Conservation (phyloP, 2,113 vertebrate species). For the Apodemus speciosus region DNA sequence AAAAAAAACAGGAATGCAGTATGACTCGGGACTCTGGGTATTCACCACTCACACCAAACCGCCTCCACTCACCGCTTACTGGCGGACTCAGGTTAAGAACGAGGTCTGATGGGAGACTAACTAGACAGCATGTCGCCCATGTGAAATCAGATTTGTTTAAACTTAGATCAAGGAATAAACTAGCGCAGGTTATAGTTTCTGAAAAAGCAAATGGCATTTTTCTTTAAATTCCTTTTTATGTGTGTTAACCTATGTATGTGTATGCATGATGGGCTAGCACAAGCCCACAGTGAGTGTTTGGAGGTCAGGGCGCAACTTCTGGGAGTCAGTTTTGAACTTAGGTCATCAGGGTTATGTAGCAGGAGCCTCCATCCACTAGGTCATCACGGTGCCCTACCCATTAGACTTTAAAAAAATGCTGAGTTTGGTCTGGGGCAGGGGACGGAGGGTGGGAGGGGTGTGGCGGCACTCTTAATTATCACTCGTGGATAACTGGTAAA, state of each 20-base stretch:
- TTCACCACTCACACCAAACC: neutral
- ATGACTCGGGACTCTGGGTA: constrained; percentile 34
- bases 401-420: neutral
- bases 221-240: neutral
- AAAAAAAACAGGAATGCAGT: constrained; percentile 76
- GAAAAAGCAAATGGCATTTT: constrained; percentile 12
- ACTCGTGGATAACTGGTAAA: neutral
- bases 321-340: neutral
- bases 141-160: neutral
- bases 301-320: neutral
- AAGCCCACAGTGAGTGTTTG: neutral
- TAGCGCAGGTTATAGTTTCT: neutral
- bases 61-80: neutral
- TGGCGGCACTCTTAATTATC: neutral
- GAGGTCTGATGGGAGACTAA: neutral
- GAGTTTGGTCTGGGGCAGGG: neutral
- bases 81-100: neutral
- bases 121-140: neutral
- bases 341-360: neutral
- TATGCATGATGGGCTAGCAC: too few species aligned
- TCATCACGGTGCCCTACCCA: neutral
- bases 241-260: neutral
- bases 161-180: neutral
- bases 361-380: too few species aligned
- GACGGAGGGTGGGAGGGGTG: too few species aligned